Conservation (phyloP, 2,888 invertebrate genomes). For the Diarsia rubi region DNA sequence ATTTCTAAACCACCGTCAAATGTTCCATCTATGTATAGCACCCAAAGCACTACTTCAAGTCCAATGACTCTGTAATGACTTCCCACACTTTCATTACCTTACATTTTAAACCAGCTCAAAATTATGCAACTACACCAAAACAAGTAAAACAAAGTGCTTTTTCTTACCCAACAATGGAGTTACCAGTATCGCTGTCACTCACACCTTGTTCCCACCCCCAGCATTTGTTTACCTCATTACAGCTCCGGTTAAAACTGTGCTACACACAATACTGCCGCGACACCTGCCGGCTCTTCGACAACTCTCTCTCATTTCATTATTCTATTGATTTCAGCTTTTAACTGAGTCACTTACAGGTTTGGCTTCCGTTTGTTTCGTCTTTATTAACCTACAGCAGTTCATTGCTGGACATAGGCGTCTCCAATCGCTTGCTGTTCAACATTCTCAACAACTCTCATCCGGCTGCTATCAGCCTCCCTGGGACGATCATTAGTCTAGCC, state of each 20-base stretch:
- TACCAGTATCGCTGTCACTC: conserved; percentile 59
- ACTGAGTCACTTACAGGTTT: conserved; percentile 34
- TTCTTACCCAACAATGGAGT: conserved; percentile 30
- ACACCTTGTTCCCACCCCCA: conserved; percentile 61
- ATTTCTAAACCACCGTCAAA: background rate
- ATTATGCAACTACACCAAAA: conserved; percentile 23
- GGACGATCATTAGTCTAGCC: background rate
- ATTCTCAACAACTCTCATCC: background rate
- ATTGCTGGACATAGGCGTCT: background rate
- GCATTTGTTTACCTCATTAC: conserved; percentile 86
- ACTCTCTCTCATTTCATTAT: conserved; percentile 66
- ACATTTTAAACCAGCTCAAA: conserved; percentile 24
- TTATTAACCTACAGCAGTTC: background rate
- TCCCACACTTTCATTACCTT: conserved; percentile 23
- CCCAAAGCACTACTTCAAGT: background rate
- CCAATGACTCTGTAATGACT: background rate
- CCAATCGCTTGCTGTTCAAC: background rate
- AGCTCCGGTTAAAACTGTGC: conserved; percentile 81
- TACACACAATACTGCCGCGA: conserved; percentile 75
- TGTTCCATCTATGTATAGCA: background rate
- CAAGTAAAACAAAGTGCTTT: conserved; percentile 34
- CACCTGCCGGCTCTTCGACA: conserved; percentile 77
- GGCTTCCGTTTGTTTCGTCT: background rate
- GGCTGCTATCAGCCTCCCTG: background rate
- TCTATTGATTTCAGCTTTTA: conserved; percentile 61